These are phyloP conservation scores for Triops cancriformis DNA, from an alignment of 1,140 invertebrate genomes.

Conservation along the genomic window DNA sequence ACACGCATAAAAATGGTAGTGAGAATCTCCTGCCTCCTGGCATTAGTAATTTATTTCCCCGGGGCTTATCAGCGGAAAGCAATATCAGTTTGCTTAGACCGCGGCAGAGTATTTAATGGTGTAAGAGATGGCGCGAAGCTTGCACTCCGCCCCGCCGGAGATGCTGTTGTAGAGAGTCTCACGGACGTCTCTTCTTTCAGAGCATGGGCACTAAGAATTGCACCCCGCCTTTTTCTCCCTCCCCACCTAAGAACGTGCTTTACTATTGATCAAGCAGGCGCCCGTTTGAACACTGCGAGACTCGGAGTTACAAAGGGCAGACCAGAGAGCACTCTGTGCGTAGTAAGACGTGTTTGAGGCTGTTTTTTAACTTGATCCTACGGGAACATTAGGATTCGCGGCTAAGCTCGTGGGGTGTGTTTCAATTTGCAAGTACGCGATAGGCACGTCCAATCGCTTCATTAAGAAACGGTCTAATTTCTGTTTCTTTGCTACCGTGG, in stretches of 20 bases:
- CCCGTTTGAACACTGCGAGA: neutral
- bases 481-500: too few relatives aligned
- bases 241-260: neutral
- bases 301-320: neutral
- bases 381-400: neutral
- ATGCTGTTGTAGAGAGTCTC: neutral
- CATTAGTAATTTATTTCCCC: too few relatives aligned
- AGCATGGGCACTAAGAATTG: constrained; percentile 4
- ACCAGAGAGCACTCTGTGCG: constrained; percentile 1
- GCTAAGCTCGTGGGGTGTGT: neutral
- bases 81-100: too few relatives aligned
- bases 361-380: neutral
- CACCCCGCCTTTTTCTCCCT: neutral
- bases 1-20: too few relatives aligned
- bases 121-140: neutral
- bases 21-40: too few relatives aligned
- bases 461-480: neutral
- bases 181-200: neutral
- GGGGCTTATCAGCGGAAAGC: too few relatives aligned
- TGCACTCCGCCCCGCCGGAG: neutral
- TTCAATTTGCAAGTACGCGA: neutral
- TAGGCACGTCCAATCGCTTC: neutral
- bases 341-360: neutral
- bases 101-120: neutral
- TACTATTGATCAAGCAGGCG: constrained; percentile 10